Evolutionary conservation across 2,888 invertebrate genomes (phyloP).

Genomic region (Tortrix viridana): DNA sequence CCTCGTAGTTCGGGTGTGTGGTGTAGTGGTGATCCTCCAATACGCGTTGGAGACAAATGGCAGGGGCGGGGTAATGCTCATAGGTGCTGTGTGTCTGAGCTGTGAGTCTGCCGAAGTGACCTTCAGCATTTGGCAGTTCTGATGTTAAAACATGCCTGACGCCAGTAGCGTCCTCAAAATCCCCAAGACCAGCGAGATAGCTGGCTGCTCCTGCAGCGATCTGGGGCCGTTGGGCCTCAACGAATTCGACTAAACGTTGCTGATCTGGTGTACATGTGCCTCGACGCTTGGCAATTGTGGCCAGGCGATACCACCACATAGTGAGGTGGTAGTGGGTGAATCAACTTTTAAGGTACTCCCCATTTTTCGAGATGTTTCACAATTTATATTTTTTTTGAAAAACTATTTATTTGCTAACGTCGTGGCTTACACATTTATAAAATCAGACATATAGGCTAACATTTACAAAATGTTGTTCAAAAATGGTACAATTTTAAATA

Average conservation of each 20-base stretch:
- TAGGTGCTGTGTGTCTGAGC: constrained; percentile 36
- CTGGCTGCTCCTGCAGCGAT: constrained; percentile 38
- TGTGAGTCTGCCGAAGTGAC: constrained; percentile 38
- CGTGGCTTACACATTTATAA: too few relatives aligned
- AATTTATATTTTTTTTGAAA: too few relatives aligned
- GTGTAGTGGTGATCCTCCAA: too few relatives aligned
- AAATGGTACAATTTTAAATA: too few relatives aligned
- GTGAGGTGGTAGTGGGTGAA: too few relatives aligned
- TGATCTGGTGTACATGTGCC: background rate
- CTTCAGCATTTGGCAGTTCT: constrained; percentile 32
- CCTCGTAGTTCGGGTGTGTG: too few relatives aligned
- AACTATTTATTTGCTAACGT: too few relatives aligned
- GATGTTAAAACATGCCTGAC: constrained; percentile 32
- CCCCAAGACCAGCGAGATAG: constrained; percentile 39
- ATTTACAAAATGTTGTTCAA: too few relatives aligned
- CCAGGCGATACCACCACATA: too few relatives aligned
- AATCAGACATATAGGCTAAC: too few relatives aligned
- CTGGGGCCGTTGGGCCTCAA: constrained; percentile 14
- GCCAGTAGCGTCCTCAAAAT: constrained; percentile 38
- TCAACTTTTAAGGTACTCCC: too few relatives aligned
- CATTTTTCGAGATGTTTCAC: too few relatives aligned
- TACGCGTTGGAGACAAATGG: constrained; percentile 32
- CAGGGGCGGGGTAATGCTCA: constrained; percentile 38
- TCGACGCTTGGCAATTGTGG: background rate
- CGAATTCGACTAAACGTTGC: constrained; percentile 22